Conservation (phyloP, 2,113 vertebrate genomes). For the Agapornis roseicollis region DNA sequence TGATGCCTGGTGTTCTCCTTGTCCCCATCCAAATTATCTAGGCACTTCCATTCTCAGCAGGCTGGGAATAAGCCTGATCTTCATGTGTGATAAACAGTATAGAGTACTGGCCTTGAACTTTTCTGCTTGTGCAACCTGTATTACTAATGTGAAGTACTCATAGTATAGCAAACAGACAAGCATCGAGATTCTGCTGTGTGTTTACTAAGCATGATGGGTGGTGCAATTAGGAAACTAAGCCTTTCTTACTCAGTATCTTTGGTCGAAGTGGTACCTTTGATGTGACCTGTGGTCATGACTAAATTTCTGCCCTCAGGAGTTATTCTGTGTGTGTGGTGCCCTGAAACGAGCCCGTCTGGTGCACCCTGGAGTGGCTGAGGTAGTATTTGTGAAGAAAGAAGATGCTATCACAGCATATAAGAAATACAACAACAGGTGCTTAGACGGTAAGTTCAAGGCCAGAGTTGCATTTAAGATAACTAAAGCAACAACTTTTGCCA, state of each 20-base stretch:
- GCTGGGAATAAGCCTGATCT: neutral
- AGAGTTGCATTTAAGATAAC: neutral
- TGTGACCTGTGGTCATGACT: neutral
- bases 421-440: conserved; percentile 97
- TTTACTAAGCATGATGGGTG: neutral
- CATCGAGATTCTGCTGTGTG: neutral
- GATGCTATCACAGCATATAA: conserved; percentile 95
- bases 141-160: neutral
- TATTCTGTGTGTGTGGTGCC: conserved; percentile 97
- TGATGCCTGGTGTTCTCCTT: neutral
- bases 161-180: neutral
- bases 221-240: neutral
- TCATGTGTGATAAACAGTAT: neutral
- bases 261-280: neutral
- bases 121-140: neutral
- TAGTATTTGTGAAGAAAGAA: conserved; percentile 97
- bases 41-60: neutral
- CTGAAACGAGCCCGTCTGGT: conserved; percentile 92
- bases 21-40: neutral
- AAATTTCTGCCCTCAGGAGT: conserved; percentile 78
- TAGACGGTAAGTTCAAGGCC: conserved; percentile 84
- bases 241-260: neutral
- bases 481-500: neutral
- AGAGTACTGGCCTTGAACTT: neutral
- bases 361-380: conserved; percentile 93